phyloP scores from a whole-genome alignment of 2,888 invertebrate genomes.

The Spilarctia lutea region DNA sequence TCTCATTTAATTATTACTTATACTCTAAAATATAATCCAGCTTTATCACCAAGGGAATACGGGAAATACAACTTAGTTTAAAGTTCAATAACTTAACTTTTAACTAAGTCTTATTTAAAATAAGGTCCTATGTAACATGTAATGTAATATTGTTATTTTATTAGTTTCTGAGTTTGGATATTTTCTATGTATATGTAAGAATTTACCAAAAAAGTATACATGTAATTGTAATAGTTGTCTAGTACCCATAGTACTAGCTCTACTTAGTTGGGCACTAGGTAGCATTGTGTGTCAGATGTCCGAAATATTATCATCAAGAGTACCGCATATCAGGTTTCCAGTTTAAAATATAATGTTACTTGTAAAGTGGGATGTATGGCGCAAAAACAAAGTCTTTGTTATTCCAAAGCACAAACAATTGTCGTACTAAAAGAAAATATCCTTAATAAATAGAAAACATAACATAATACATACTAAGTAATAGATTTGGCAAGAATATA shows the following conservation, averaged over 20 bases:
- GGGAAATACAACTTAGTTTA: background rate
- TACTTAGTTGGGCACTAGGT: too few relatives aligned
- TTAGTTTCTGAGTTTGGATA: too few relatives aligned
- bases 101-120: too few relatives aligned
- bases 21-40: background rate
- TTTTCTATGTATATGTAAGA: too few relatives aligned
- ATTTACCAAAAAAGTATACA: too few relatives aligned
- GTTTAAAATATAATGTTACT: background rate
- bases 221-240: too few relatives aligned
- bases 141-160: too few relatives aligned
- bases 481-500: constrained; percentile 44
- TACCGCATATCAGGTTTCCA: background rate
- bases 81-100: background rate
- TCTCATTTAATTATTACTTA: background rate
- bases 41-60: background rate
- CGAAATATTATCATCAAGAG: too few relatives aligned
- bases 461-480: constrained; percentile 25
- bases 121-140: background rate
- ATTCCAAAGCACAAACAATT: background rate
- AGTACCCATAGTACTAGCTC: too few relatives aligned
- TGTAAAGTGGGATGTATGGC: background rate
- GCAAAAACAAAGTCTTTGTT: background rate
- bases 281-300: too few relatives aligned
- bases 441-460: constrained; percentile 33
- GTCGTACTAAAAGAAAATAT: constrained; percentile 19